Percentiles rank a stretch among this genome's conserved stretches.
These are phyloP conservation scores for Zele albiditarsus DNA, from an alignment of 2,888 invertebrate genomes.

Conservation along the genomic window DNA sequence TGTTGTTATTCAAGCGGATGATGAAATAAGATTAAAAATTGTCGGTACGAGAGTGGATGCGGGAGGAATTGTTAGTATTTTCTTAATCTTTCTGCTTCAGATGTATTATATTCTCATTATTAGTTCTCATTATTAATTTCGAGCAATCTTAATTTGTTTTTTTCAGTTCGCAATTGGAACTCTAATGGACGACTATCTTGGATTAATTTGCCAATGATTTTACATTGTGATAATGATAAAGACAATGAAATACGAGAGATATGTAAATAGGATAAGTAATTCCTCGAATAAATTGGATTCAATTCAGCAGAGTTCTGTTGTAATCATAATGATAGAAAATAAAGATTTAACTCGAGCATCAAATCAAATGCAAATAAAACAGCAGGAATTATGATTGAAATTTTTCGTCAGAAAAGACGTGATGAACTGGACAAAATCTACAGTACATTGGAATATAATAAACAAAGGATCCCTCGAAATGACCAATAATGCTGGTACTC, in stretches of 20 bases:
- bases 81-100: conserved; percentile 27
- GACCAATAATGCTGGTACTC: too few species aligned
- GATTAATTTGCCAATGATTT: conserved; percentile 44
- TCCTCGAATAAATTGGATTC: background rate
- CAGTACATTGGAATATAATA: too few species aligned
- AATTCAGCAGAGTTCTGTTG: too few species aligned
- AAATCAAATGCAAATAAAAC: too few species aligned
- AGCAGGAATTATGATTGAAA: too few species aligned
- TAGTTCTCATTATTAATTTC: conserved; percentile 28
- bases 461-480: too few species aligned
- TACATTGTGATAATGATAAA: background rate
- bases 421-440: too few species aligned
- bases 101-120: conserved; percentile 8
- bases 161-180: conserved; percentile 98
- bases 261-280: background rate
- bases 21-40: conserved; percentile 97
- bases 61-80: conserved; percentile 91
- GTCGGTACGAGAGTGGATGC: conserved; percentile 99
- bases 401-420: too few species aligned
- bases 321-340: too few species aligned
- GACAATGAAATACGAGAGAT: conserved; percentile 22
- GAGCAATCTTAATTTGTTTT: conserved; percentile 52
- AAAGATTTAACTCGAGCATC: too few species aligned
- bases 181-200: conserved; percentile 97
- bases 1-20: conserved; percentile 96